Percentiles rank a stretch among this genome's conserved stretches.
These are phyloP conservation scores for Aspidiotus destructor DNA, from an alignment of 2,888 invertebrate species.

Conservation along the genomic window DNA sequence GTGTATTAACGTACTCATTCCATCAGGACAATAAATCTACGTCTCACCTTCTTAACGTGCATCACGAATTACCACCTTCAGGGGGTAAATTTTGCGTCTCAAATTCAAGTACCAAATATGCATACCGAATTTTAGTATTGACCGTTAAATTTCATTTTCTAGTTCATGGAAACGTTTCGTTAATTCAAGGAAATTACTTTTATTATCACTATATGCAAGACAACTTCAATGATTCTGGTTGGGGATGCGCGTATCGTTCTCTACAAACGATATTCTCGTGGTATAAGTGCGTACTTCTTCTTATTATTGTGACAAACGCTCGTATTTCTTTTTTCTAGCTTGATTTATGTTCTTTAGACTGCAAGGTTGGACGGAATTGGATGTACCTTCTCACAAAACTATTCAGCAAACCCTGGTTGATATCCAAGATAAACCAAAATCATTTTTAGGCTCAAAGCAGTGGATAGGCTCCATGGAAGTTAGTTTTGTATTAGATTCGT, in stretches of 20 bases:
- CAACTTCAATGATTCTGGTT: slow-evolving; percentile 87
- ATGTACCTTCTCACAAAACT: slow-evolving; percentile 69
- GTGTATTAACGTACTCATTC: slow-evolving; percentile 56
- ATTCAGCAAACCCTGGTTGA: slow-evolving; percentile 91
- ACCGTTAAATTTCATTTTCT: slow-evolving; percentile 24
- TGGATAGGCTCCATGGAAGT: slow-evolving; percentile 99
- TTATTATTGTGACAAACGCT: not conserved
- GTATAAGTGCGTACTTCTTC: slow-evolving; percentile 54
- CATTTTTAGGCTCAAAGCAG: slow-evolving; percentile 79
- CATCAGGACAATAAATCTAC: slow-evolving; percentile 43
- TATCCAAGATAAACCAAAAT: slow-evolving; percentile 81
- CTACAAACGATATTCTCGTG: slow-evolving; percentile 94
- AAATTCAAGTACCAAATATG: not conserved
- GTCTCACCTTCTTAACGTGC: slow-evolving; percentile 59
- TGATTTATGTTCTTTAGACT: slow-evolving; percentile 43
- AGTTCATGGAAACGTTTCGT: slow-evolving; percentile 37
- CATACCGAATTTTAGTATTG: slow-evolving; percentile 13
- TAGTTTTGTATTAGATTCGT: slow-evolving; percentile 75
- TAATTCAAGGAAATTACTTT: slow-evolving; percentile 74
- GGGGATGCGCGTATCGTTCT: slow-evolving; percentile 98
- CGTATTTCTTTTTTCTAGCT: not conserved
- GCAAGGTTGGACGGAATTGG: slow-evolving; percentile 69
- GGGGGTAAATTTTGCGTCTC: slow-evolving; percentile 39
- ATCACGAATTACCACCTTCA: slow-evolving; percentile 50
- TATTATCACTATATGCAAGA: slow-evolving; percentile 98